A percentile compares a stretch with the other conserved stretches of the same genome.
phyloP scores from a whole-genome alignment of 2,113 vertebrate genomes.

The Clarias batrachus region DNA sequence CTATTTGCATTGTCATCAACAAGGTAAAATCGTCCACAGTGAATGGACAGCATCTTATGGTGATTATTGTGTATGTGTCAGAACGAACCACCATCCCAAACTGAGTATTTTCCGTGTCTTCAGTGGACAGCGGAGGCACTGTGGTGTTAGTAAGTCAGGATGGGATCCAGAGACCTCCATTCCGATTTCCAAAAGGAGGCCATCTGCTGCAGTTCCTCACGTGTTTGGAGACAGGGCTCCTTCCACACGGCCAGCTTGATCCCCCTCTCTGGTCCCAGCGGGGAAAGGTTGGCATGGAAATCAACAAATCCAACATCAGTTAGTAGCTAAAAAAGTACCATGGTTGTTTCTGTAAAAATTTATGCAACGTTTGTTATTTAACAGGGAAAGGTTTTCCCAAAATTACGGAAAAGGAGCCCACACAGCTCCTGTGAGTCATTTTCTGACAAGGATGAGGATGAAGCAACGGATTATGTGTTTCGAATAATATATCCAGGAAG shows the following conservation, averaged over 20 bases:
- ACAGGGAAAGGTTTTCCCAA: constrained; percentile 97
- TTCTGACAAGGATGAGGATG: constrained; percentile 93
- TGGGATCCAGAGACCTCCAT: constrained; percentile 92
- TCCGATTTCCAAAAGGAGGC: constrained; percentile 92
- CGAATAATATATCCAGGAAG: constrained; percentile 89
- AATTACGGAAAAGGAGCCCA: constrained; percentile 86
- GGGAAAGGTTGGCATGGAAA: constrained; percentile 82
- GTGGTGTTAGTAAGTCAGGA: constrained; percentile 97
- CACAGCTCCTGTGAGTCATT: constrained; percentile 88
- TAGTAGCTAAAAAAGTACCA: background rate
- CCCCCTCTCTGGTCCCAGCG: constrained; percentile 96
- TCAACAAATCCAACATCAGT: background rate
- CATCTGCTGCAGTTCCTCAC: constrained; percentile 96
- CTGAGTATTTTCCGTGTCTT: constrained; percentile 6
- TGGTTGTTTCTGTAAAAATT: background rate
- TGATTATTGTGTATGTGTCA: background rate
- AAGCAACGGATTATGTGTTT: constrained; percentile 97
- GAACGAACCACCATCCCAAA: background rate
- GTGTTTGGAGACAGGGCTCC: constrained; percentile 93
- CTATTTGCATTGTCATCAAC: constrained; percentile 97
- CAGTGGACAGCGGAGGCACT: constrained; percentile 95
- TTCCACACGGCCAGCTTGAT: constrained; percentile 94
- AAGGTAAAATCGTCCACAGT: constrained; percentile 72
- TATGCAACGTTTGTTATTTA: background rate
- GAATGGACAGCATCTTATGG: background rate